Percentiles rank a stretch among this genome's conserved stretches.
Conservation (phyloP, 2,797 vertebrate genomes). For the Oreortyx pictus region DNA sequence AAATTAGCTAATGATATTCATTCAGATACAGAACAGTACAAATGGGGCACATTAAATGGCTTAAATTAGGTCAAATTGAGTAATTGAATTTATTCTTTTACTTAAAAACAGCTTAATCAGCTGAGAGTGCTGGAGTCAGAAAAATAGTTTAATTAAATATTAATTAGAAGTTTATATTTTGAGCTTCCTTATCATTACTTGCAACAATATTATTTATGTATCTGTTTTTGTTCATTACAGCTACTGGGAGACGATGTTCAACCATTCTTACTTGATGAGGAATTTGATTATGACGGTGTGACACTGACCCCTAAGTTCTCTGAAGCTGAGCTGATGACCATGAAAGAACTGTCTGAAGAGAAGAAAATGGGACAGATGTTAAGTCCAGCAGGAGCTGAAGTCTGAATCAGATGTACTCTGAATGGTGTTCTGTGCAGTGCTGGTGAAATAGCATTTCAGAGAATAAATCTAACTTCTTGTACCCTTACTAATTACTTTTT, state of each 20-base stretch:
- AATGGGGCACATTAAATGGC: conserved; percentile 77
- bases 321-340: conserved; percentile 65
- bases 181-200: conserved; percentile 49
- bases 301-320: conserved; percentile 78
- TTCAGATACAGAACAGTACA: conserved; percentile 70
- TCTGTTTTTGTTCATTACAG: conserved; percentile 57
- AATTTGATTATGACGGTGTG: conserved; percentile 84
- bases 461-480: not conserved
- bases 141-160: conserved; percentile 79
- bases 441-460: not conserved
- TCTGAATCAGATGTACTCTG: not conserved
- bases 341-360: conserved; percentile 2
- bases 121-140: conserved; percentile 65
- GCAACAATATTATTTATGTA: conserved; percentile 50
- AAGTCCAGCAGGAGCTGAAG: not conserved
- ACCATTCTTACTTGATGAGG: conserved; percentile 80
- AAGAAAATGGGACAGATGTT: not conserved
- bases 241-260: conserved; percentile 75
- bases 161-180: conserved; percentile 75
- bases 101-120: conserved; percentile 82
- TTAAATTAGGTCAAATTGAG: conserved; percentile 80
- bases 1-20: conserved; percentile 78
- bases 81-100: conserved; percentile 82
- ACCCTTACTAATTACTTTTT: not conserved
- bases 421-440: not conserved